These are phyloP conservation scores for Mobula birostris DNA, from an alignment of 2,113 vertebrate species.

Conservation along the genomic window DNA sequence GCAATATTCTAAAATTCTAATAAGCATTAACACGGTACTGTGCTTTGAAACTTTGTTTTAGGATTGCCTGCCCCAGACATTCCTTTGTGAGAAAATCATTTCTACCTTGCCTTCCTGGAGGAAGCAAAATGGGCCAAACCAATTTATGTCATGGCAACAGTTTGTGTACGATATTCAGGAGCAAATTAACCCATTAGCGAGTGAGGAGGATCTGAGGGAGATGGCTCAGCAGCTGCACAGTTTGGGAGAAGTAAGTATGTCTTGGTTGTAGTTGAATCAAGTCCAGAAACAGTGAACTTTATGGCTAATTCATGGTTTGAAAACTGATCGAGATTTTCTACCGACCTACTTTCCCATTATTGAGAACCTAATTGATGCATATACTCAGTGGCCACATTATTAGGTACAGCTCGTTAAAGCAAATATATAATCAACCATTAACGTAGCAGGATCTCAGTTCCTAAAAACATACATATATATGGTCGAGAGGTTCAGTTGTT, in stretches of 20 bases:
- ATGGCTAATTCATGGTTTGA: not conserved
- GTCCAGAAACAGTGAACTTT: not conserved
- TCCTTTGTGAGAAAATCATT: conserved; percentile 82
- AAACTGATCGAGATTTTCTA: not conserved
- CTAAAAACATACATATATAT: no score
- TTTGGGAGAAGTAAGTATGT: conserved; percentile 75
- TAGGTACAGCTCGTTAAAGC: no score
- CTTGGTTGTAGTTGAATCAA: not conserved
- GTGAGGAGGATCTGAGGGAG: conserved; percentile 74
- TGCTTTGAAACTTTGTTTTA: conserved; percentile 46
- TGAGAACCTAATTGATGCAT: not conserved
- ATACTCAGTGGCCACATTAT: no score
- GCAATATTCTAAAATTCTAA: not conserved
- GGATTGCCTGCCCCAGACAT: conserved; percentile 76
- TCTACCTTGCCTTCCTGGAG: conserved; percentile 80
- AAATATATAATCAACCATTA: no score
- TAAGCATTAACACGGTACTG: not conserved
- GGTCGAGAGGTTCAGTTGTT: no score
- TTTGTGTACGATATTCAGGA: conserved; percentile 88
- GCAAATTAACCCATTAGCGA: conserved; percentile 89
- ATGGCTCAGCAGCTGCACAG: conserved; percentile 85
- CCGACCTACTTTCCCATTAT: not conserved
- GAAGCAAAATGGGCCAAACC: conserved; percentile 86
- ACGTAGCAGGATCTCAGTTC: no score
- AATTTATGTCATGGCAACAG: conserved; percentile 90